Evolutionary conservation across 2,113 vertebrate genomes (phyloP), one percentile per base, ranked within the genome.

Genomic region (Cyprinodon tularosa): DNA sequence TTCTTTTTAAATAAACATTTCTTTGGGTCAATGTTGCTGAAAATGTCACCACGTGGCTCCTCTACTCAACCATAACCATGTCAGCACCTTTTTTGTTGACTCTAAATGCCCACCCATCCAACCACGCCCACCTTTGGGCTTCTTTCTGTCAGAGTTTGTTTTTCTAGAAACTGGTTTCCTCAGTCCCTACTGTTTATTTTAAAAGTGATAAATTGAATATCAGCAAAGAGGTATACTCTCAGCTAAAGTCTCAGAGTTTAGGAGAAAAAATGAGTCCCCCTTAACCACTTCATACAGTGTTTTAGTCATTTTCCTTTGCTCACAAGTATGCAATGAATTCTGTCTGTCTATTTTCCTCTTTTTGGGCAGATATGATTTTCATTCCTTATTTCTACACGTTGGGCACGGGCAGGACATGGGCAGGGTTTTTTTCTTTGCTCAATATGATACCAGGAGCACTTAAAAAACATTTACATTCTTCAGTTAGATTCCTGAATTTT

Each of bases 11-110:
- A 71, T 62, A 57, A 68, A 66, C 59, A 62, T 61, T 45, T 50
- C 71, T 64, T 77, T 76, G 76, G 81, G 82, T 76, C 83, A 77
- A 62, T 67, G 65, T 84, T 71, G 75, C 67, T 80, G 47, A 83
- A 81, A 88, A 77, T 80, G 60, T 62, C 67, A 64, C 78, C 64
- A 66, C 65, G 40, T 59, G 62, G 44, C 72, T 83, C 69, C 72
- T 71, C 60, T 48, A 78, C 73, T 48, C 78, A 65, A 68, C 64
- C 72, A 71, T 62, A 71, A 62, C 76, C 81, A 75, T 90, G 88
- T 90, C 90, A 91, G 85, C 92, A 92, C 87, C 88, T 88, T 86
- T 72, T 80, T 57, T 20, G 17, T 57, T 57, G 17, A n/a, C 50
- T 57, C 62, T 75, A 20, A 3, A 47, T 50, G 12, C 38, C 60